Percentiles rank a stretch among this genome's conserved stretches.
phyloP scores from a whole-genome alignment of 2,888 invertebrate genomes.

The Gerris lacustris region DNA sequence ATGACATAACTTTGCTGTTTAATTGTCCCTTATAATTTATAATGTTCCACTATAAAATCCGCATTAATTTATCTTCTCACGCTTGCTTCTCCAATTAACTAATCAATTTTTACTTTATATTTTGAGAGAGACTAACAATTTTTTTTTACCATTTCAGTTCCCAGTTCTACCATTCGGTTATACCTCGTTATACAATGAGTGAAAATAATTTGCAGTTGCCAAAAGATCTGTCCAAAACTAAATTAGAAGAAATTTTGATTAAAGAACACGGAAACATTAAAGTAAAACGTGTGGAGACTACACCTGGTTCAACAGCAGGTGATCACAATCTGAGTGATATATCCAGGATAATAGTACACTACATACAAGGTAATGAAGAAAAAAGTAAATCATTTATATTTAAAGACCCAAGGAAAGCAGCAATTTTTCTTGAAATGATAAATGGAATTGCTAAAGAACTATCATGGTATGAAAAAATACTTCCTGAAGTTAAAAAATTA shows the following conservation, averaged over 20 bases:
- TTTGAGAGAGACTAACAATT: too few species aligned
- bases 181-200: too few species aligned
- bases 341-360: neutral
- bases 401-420: neutral
- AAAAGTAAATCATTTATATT: neutral
- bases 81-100: too few species aligned
- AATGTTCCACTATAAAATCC: too few species aligned
- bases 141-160: too few species aligned
- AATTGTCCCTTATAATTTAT: too few species aligned
- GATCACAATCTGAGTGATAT: constrained; percentile 1
- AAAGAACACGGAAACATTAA: neutral
- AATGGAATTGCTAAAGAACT: neutral
- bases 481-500: neutral
- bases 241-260: neutral
- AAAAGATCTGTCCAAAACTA: too few species aligned
- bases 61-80: too few species aligned
- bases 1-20: too few species aligned
- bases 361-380: neutral
- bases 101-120: too few species aligned
- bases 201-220: too few species aligned
- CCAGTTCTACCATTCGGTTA: too few species aligned
- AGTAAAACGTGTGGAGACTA: neutral
- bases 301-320: neutral
- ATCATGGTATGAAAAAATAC: neutral
- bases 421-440: neutral